Conservation (phyloP, 2,888 invertebrate genomes). For the Drosophila sordidula region DNA sequence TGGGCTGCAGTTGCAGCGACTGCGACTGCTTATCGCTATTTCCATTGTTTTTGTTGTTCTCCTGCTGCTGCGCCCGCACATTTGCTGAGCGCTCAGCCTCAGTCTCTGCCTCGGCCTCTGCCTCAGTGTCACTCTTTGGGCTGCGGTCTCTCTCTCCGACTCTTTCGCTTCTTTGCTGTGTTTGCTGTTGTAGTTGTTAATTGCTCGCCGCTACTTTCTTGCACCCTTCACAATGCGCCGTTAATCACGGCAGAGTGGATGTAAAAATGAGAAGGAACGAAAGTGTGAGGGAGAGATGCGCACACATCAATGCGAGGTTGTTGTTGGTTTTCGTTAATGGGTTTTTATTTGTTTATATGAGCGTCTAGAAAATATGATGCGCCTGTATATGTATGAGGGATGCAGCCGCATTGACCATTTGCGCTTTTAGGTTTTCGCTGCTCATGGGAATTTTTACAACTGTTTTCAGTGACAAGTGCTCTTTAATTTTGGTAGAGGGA, state of each 20-base stretch:
- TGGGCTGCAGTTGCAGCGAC: constrained; percentile 47
- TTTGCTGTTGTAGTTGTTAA: constrained; percentile 76
- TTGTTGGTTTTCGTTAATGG: constrained; percentile 75
- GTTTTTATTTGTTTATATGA: constrained; percentile 77
- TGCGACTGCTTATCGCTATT: constrained; percentile 28
- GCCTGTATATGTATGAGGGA: constrained; percentile 58
- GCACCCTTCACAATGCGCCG: constrained; percentile 60
- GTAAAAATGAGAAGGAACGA: constrained; percentile 8
- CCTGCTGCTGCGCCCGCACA: constrained; percentile 58
- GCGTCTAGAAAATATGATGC: constrained; percentile 63
- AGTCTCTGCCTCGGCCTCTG: neutral
- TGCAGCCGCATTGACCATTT: constrained; percentile 35
- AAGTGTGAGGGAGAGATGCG: constrained; percentile 8
- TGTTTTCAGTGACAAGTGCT: constrained; percentile 71
- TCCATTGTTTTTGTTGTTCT: constrained; percentile 40
- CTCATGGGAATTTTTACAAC: constrained; percentile 72
- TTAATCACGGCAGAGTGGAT: constrained; percentile 53
- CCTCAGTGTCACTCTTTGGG: constrained; percentile 11
- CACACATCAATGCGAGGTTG: constrained; percentile 61
- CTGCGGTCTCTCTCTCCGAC: constrained; percentile 8
- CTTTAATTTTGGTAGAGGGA: constrained; percentile 25
- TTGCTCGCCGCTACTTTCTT: constrained; percentile 78
- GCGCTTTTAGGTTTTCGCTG: constrained; percentile 40
- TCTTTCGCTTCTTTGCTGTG: constrained; percentile 32
- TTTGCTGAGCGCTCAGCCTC: constrained; percentile 13